Evolutionary conservation across 1,140 invertebrate genomes (phyloP).

Genomic region (Cotesia vestalis): DNA sequence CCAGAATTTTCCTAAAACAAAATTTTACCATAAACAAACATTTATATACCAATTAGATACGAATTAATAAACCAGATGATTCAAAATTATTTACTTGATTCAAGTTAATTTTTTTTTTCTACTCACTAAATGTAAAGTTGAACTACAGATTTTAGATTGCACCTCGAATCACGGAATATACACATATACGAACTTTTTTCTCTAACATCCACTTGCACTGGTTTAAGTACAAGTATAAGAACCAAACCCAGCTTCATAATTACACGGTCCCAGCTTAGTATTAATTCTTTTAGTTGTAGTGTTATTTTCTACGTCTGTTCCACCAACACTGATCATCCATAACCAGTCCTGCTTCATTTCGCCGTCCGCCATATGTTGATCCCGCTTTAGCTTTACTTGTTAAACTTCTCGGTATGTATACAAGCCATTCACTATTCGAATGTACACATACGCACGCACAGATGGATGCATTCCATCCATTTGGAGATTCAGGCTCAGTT

Average conservation of each 20-base stretch:
- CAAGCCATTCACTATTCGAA: no score
- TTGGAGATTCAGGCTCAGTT: no score
- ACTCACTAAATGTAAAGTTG: no score
- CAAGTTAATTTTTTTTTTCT: no score
- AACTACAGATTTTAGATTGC: no score
- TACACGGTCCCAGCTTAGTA: slow-evolving; percentile 45
- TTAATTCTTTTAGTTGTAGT: slow-evolving; percentile 8
- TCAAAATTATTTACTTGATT: no score
- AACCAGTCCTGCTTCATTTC: slow-evolving; percentile 38
- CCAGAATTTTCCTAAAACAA: not conserved
- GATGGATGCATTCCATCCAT: not conserved
- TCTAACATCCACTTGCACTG: slow-evolving; percentile 30
- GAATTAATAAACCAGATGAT: not conserved
- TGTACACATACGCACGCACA: slow-evolving; percentile 38
- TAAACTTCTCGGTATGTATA: no score
- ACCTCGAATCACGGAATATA: no score
- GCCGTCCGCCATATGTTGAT: slow-evolving; percentile 51
- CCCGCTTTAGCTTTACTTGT: slow-evolving; percentile 24
- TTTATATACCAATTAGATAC: not conserved
- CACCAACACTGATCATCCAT: not conserved
- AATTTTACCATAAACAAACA: not conserved
- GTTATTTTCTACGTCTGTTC: slow-evolving; percentile 1
- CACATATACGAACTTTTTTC: slow-evolving; percentile 25
- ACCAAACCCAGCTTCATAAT: slow-evolving; percentile 41
- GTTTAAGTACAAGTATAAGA: not conserved